Base-by-base conservation (phyloP, 2,797 vertebrate genomes). In the Epinephelus awoara region DNA sequence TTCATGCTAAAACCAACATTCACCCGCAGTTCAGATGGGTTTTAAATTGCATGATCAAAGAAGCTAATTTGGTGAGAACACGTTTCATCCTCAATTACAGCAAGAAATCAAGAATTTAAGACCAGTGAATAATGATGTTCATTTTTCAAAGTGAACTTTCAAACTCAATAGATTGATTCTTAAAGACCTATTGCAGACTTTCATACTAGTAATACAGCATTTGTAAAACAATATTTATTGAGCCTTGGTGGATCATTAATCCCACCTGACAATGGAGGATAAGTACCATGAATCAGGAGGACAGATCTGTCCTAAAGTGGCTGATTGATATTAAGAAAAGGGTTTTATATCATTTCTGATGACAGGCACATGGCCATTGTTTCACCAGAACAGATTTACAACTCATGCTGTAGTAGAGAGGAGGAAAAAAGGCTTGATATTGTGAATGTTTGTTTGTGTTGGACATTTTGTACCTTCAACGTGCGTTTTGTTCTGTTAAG, bases 1-100 rank as follows among this genome's bases (percentile, higher is more conserved):
- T 70, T 78, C 66, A 50, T 62, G 70, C 71, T 73, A 87, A 82
- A 77, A 87, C 80, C 75, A 92, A 86, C 82, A 86, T 1, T 17
- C 15, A 15, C 62, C 58, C 49, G 55, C 51, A 34, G 38, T 18
- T 40, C 78, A 85, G 29, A 77, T 46, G 67, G 65, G 46, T 40
- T 62, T 61, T 19, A 38, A 77, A 77, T 80, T 68, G 71, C 50
- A 71, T 13, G 77, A 84, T 85, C 70, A 88, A 88, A 88, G 74
- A 34, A 34, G 23, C 29, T 23, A 67, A 79, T 85, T 69, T 64
- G 62, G 72, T 63, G 67, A 75, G 19, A 73, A 83, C 47, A 71
- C 50, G 15, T 38, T 50, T 59, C n/a, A 56, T 58, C 38, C 15
- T 56, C 47, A 62, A 17, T 46, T 58, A 34, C 10, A 25, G 44